These are phyloP conservation scores for Xiphias gladius DNA, from an alignment of 2,113 vertebrate species.

Conservation along the genomic window DNA sequence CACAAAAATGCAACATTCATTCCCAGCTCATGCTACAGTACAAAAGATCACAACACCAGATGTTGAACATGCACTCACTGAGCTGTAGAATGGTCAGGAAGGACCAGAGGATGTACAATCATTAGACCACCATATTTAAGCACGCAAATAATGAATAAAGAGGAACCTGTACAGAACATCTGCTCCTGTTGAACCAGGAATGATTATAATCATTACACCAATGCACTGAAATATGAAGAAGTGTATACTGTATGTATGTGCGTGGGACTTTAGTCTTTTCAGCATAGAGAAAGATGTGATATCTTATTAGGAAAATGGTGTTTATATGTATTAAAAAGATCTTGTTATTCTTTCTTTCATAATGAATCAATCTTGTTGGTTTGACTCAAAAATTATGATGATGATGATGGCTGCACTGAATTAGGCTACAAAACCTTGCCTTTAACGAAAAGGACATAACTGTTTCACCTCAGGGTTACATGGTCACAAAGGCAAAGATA, in stretches of 20 bases:
- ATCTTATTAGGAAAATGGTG: conserved; percentile 1
- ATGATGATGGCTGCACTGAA: neutral
- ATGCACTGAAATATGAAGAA: conserved; percentile 13
- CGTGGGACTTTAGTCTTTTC: neutral
- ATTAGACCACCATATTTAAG: neutral
- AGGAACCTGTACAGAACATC: neutral
- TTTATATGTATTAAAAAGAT: conserved; percentile 40
- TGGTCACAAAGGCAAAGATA: neutral
- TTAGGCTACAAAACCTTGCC: neutral
- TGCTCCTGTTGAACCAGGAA: conserved; percentile 21
- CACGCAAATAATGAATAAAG: conserved; percentile 5
- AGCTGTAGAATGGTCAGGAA: neutral
- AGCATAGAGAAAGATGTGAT: neutral
- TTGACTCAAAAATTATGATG: neutral
- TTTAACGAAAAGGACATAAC: neutral
- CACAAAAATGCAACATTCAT: neutral
- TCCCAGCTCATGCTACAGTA: neutral
- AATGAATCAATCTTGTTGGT: conserved; percentile 24
- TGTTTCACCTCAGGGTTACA: neutral
- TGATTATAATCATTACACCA: conserved; percentile 4
- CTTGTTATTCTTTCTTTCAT: neutral
- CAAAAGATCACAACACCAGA: neutral
- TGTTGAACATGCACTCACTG: conserved; percentile 2
- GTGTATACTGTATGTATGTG: neutral
- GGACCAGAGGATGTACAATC: neutral